These are phyloP conservation scores for Arion vulgaris DNA, from an alignment of 1,140 invertebrate species.

Conservation along the genomic window DNA sequence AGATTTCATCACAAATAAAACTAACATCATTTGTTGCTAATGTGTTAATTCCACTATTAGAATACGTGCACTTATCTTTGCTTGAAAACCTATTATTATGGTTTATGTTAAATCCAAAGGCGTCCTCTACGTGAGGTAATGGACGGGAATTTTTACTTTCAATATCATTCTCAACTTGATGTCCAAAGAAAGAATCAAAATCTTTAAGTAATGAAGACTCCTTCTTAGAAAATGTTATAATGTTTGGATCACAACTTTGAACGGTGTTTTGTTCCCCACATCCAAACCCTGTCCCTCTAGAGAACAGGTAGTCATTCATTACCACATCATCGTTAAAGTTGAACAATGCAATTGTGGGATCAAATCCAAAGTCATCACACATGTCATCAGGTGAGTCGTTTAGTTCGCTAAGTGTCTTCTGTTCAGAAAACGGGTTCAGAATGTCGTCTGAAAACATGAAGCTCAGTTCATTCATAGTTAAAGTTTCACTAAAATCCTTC, in stretches of 20 bases:
- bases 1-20: not conserved
- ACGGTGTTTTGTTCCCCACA: not conserved
- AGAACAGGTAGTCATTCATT: slow-evolving; percentile 36
- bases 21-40: not conserved
- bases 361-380: not conserved
- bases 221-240: not conserved
- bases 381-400: slow-evolving; percentile 11
- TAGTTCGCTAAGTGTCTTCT: slow-evolving; percentile 31
- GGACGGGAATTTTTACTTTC: slow-evolving; percentile 5
- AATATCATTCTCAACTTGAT: not conserved
- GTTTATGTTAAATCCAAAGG: slow-evolving; percentile 21
- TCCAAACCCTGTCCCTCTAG: slow-evolving; percentile 21
- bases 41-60: not conserved
- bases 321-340: slow-evolving; percentile 36
- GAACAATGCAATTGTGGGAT: slow-evolving; percentile 26
- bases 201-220: not conserved
- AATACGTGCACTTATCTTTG: not conserved
- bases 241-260: not conserved
- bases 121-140: slow-evolving; percentile 31
- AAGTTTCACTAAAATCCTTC: slow-evolving; percentile 14
- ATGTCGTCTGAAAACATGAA: slow-evolving; percentile 19
- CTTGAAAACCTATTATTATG: not conserved
- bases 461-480: slow-evolving; percentile 17
- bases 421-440: slow-evolving; percentile 30
- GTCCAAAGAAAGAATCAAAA: not conserved